phyloP scores from a whole-genome alignment of 2,888 invertebrate genomes.

The Eristalis tenax region DNA sequence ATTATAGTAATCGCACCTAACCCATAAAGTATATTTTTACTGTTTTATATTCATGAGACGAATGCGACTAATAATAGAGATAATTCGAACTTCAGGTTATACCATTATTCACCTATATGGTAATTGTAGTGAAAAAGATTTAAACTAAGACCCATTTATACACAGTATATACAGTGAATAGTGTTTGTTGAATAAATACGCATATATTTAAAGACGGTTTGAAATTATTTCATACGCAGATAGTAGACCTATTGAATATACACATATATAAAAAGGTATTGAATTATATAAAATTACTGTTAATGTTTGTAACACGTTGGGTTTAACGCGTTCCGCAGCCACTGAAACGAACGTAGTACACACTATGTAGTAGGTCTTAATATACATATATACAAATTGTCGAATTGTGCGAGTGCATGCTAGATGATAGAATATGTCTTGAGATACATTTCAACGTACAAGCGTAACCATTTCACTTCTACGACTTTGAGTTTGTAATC shows the following conservation, averaged over 20 bases:
- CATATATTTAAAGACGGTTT: conserved; percentile 7
- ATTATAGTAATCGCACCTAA: conserved; percentile 29
- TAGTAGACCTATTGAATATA: background rate
- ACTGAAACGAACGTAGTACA: background rate
- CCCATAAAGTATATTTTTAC: conserved; percentile 29
- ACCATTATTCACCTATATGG: conserved; percentile 25
- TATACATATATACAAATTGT: background rate
- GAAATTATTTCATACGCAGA: background rate
- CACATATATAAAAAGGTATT: background rate
- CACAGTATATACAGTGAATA: conserved; percentile 34
- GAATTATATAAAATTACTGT: conserved; percentile 17
- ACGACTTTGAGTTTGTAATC: background rate
- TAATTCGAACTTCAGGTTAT: conserved; percentile 53
- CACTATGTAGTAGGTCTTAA: background rate
- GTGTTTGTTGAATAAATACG: conserved; percentile 42
- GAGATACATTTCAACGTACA: background rate
- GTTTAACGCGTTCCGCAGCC: conserved; percentile 4
- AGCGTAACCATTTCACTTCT: background rate
- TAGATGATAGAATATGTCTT: background rate
- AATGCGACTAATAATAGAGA: conserved; percentile 48
- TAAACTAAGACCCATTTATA: background rate
- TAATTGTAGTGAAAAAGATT: conserved; percentile 11
- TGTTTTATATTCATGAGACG: conserved; percentile 51
- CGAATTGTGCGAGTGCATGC: background rate
- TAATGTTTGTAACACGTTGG: conserved; percentile 24